Percentiles rank a stretch among this genome's conserved stretches.
Evolutionary conservation across 2,888 invertebrate genomes (phyloP).

Genomic region (Leptinotarsa haldemani): DNA sequence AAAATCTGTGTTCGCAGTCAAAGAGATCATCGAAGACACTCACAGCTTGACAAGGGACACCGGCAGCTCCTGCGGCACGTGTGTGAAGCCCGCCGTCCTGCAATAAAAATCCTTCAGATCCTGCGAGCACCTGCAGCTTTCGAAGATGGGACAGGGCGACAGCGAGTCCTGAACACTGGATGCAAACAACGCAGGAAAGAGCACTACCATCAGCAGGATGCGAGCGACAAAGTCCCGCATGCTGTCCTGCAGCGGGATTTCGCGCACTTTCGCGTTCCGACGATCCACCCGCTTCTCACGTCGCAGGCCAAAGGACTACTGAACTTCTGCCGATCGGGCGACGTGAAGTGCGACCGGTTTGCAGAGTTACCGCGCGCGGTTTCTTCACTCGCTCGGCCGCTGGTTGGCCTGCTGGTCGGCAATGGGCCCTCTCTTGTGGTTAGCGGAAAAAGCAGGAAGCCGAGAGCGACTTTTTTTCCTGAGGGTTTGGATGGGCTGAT

Average conservation of each 20-base stretch:
- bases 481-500: no score
- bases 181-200: conserved; percentile 24
- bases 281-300: conserved; percentile 36
- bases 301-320: conserved; percentile 48
- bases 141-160: conserved; percentile 47
- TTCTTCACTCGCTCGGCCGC: conserved; percentile 13
- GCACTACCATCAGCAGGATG: conserved; percentile 27
- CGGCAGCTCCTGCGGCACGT: conserved; percentile 52
- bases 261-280: conserved; percentile 38
- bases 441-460: no score
- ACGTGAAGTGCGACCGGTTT: conserved; percentile 41
- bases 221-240: conserved; percentile 40
- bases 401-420: no score
- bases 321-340: conserved; percentile 36
- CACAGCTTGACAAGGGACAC: conserved; percentile 54
- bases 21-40: conserved; percentile 41
- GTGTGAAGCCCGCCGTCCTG: conserved; percentile 53
- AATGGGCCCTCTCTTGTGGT: no score
- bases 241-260: conserved; percentile 38
- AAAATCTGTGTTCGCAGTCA: not conserved
- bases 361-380: conserved; percentile 39
- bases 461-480: no score
- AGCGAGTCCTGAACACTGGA: conserved; percentile 41
- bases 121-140: conserved; percentile 52
- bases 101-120: conserved; percentile 55